A percentile compares a stretch with the other conserved stretches of the same genome.
Evolutionary conservation across 2,797 vertebrate genomes (phyloP).

Genomic region (Fistularia tabacaria): DNA sequence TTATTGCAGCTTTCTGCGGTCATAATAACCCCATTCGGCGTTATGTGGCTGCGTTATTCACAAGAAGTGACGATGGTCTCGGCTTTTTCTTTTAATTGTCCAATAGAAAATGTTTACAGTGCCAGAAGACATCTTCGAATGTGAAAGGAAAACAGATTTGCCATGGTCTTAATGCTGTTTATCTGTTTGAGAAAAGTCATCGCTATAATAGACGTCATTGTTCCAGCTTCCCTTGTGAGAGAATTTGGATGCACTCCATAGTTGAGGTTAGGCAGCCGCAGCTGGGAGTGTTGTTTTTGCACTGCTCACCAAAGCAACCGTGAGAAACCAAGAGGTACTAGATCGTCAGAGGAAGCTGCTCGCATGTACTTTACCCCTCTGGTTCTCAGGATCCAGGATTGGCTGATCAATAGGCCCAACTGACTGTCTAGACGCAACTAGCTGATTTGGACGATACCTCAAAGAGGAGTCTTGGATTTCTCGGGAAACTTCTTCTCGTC

Average conservation of each 20-base stretch:
- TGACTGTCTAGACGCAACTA: constrained; percentile 49
- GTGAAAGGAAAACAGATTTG: constrained; percentile 3
- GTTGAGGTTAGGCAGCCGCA: constrained; percentile 44
- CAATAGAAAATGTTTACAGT: too few species aligned
- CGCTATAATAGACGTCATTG: constrained; percentile 35
- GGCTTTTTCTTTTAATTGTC: too few species aligned
- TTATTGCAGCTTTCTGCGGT: too few species aligned
- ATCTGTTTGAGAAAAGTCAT: constrained; percentile 4
- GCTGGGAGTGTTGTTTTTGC: constrained; percentile 41
- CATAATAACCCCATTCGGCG: too few species aligned
- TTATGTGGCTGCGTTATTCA: too few species aligned
- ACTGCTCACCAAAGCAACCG: constrained; percentile 35
- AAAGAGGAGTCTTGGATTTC: constrained; percentile 64
- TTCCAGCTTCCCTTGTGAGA: constrained; percentile 31
- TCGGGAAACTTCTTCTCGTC: constrained; percentile 63
- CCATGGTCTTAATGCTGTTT: constrained; percentile 1
- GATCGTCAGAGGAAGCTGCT: constrained; percentile 36
- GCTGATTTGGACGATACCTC: constrained; percentile 61
- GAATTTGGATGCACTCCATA: constrained; percentile 33
- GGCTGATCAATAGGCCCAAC: constrained; percentile 48
- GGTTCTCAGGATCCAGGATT: constrained; percentile 51
- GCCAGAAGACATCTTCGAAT: too few species aligned
- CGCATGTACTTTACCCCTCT: constrained; percentile 27
- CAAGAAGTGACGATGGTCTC: too few species aligned
- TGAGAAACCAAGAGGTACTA: constrained; percentile 52